Evolutionary conservation across 1,140 invertebrate genomes (phyloP), one percentile per base, ranked within the genome.

Genomic region (Capitella teleta): DNA sequence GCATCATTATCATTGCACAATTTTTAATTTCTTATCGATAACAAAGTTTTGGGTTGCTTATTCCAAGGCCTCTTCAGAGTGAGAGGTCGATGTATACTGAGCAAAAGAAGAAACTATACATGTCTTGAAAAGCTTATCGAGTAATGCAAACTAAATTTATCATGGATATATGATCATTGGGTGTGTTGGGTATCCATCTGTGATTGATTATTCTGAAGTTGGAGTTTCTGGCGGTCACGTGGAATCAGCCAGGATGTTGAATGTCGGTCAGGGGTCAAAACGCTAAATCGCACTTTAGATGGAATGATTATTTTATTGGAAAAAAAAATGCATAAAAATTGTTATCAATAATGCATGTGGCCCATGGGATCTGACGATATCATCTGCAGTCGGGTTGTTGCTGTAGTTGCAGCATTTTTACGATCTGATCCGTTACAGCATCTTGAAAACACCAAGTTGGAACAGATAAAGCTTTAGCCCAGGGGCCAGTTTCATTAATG

Each of bases 21-120:
- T 12, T 36, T 16, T 26, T 30, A 12, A 32, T 55, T 40, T 51
- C 10, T 16, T 53, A 12, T 42, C 24, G 47, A 28, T 58, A 30
- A 28, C 40, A 24, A 45, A 34, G 18, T 10, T 14, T 48, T 25
- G 14, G 8, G 23, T 18, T 48, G 47, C 25, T 16, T 19, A 24
- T 26, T 45, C 6, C 6, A 10, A 46, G 6, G 8, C 8, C 14
- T 12, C 14, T 12, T 25, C 14, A 23, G 26, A 10, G 12, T 47
- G 18, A 12, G 26, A 8, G 8, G n/a, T n/a, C n/a, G 10, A 49
- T 14, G 21, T 12, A 42, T 24, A 16, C 18, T 24, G 25, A 49
- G 8, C n/a, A 25, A 14, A 10, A 46, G n/a, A 14, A 8, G 21
- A 8, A 44, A 23, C n/a, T n/a, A n/a, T n/a, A n/a, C n/a, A n/a